phyloP scores from a whole-genome alignment of 2,113 vertebrate species.

The Istiophorus platypterus region DNA sequence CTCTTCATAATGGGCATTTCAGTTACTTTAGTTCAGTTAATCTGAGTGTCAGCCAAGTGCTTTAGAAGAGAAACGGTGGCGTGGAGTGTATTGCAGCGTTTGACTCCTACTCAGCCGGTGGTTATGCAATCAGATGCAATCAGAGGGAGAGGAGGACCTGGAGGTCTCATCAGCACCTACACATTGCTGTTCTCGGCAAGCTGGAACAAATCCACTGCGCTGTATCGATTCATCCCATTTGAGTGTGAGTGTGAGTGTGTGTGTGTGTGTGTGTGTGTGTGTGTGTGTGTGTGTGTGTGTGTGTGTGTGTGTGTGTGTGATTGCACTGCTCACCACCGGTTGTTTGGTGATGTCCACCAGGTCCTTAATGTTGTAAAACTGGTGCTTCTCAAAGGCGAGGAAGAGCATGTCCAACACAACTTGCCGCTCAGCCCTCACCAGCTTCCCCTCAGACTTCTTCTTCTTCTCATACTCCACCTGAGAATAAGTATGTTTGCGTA shows the following conservation, averaged over 20 bases:
- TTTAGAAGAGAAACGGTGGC: slow-evolving; percentile 68
- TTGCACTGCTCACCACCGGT: slow-evolving; percentile 89
- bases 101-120: slow-evolving; percentile 80
- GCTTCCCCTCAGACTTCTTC: slow-evolving; percentile 95
- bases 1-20: slow-evolving; percentile 72
- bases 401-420: slow-evolving; percentile 97
- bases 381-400: slow-evolving; percentile 97
- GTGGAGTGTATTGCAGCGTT: slow-evolving; percentile 70
- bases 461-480: slow-evolving; percentile 94
- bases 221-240: slow-evolving; percentile 64
- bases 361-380: slow-evolving; percentile 97
- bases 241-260: slow-evolving; percentile 29
- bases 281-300: neutral
- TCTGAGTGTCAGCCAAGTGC: slow-evolving; percentile 78
- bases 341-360: slow-evolving; percentile 98
- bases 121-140: slow-evolving; percentile 83
- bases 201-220: slow-evolving; percentile 65
- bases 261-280: neutral
- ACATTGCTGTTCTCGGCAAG: slow-evolving; percentile 67
- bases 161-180: slow-evolving; percentile 83
- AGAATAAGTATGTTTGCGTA: neutral
- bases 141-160: slow-evolving; percentile 74
- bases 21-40: slow-evolving; percentile 75
- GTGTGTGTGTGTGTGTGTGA: slow-evolving; percentile 10
- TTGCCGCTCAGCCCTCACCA: slow-evolving; percentile 91